A percentile compares a stretch with the other conserved stretches of the same genome.
These are phyloP conservation scores for Myrmecophaga tridactyla DNA, from an alignment of 2,113 vertebrate genomes.

Conservation along the genomic window DNA sequence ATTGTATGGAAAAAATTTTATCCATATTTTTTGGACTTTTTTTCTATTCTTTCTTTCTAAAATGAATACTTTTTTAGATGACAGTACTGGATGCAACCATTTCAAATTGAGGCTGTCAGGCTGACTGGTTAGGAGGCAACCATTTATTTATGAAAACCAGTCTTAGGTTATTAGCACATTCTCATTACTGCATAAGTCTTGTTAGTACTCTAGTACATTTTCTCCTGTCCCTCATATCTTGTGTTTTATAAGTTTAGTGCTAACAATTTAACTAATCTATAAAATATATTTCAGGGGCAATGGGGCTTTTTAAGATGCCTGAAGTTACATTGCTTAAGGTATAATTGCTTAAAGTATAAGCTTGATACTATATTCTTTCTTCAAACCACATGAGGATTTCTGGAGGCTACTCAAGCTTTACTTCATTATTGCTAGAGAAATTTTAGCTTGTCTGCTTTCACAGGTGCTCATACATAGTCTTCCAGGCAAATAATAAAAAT, in stretches of 20 bases:
- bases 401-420: neutral
- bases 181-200: neutral
- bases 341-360: neutral
- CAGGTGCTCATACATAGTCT: neutral
- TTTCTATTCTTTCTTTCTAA: neutral
- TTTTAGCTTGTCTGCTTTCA: neutral
- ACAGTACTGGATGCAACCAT: neutral
- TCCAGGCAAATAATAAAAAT: neutral
- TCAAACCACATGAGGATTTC: neutral
- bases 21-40: neutral
- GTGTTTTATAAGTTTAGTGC: neutral
- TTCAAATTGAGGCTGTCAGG: neutral
- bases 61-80: neutral
- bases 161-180: neutral
- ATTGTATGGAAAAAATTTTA: neutral
- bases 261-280: neutral
- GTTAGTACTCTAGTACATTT: neutral
- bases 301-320: neutral
- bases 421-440: conserved; percentile 1
- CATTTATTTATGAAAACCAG: neutral
- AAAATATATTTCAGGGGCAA: neutral
- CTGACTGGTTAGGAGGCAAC: neutral
- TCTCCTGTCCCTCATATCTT: neutral
- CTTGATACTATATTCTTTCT: conserved; percentile 13
- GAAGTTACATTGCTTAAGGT: neutral